Percentiles rank a stretch among this genome's conserved stretches.
These are phyloP conservation scores for Sphaeridia pumilis DNA, from an alignment of 2,888 invertebrate genomes.

Conservation along the genomic window DNA sequence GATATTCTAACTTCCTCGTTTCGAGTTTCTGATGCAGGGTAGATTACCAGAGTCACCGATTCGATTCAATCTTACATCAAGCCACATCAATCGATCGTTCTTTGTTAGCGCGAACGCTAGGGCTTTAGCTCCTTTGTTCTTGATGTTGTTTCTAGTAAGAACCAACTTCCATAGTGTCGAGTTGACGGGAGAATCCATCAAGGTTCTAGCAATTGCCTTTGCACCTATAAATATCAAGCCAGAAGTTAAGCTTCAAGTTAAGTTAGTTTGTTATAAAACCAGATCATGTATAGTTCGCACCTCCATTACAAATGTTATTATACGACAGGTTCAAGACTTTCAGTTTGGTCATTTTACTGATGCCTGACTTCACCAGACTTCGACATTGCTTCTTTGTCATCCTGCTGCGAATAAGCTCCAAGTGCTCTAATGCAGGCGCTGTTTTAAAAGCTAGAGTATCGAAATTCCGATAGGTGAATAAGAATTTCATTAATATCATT, in stretches of 20 bases:
- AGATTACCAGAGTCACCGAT: constrained; percentile 20
- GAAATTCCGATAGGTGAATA: too few relatives aligned
- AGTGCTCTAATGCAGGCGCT: constrained; percentile 23
- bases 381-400: constrained; percentile 30
- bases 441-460: too few relatives aligned
- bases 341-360: constrained; percentile 30
- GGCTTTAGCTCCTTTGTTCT: constrained; percentile 30
- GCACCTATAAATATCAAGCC: constrained; percentile 25
- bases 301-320: constrained; percentile 26
- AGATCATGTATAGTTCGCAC: constrained; percentile 2
- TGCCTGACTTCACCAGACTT: constrained; percentile 29
- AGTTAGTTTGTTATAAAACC: not conserved
- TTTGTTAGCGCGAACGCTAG: constrained; percentile 28
- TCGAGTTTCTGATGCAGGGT: not conserved
- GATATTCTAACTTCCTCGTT: not conserved
- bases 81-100: constrained; percentile 20
- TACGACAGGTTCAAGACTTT: constrained; percentile 31
- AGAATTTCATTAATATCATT: too few relatives aligned
- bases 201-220: constrained; percentile 26
- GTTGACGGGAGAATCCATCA: constrained; percentile 17
- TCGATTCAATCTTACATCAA: constrained; percentile 27
- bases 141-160: constrained; percentile 28
- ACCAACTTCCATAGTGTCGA: constrained; percentile 29
- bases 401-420: constrained; percentile 30
- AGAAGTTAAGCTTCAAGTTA: not conserved